Conservation (phyloP, 2,888 invertebrate species). For the Drosophila anomalata region DNA sequence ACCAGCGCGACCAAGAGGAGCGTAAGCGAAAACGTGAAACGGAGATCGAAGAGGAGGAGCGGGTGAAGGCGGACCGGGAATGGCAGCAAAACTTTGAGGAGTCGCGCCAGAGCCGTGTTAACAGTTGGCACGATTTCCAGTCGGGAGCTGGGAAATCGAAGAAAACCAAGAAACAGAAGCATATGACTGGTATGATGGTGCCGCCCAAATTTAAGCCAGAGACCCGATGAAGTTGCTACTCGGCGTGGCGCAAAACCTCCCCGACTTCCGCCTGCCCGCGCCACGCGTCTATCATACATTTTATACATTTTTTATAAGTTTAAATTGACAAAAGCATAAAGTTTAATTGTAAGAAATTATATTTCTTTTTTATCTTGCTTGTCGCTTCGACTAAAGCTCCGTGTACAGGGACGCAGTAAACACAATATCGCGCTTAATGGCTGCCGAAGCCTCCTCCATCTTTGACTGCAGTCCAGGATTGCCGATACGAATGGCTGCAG, state of each 20-base stretch:
- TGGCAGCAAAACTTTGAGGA: slow-evolving; percentile 99
- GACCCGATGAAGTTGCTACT: slow-evolving; percentile 87
- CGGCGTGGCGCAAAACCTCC: slow-evolving; percentile 15
- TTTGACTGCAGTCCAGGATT: slow-evolving; percentile 95
- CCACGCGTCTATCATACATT: slow-evolving; percentile 42
- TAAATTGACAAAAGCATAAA: slow-evolving; percentile 69
- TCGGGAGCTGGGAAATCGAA: slow-evolving; percentile 86
- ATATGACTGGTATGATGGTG: slow-evolving; percentile 90
- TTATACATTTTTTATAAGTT: slow-evolving; percentile 78
- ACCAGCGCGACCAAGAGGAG: slow-evolving; percentile 95
- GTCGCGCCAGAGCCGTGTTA: slow-evolving; percentile 95
- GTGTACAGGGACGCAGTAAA: slow-evolving; percentile 98
- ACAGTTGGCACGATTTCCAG: slow-evolving; percentile 96
- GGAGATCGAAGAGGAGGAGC: slow-evolving; percentile 96
- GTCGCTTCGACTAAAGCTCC: slow-evolving; percentile 60
- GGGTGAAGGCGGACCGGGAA: slow-evolving; percentile 94
- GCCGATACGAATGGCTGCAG: slow-evolving; percentile 96
- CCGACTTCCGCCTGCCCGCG: slow-evolving; percentile 37
- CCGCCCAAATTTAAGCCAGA: slow-evolving; percentile 97
- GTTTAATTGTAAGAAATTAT: slow-evolving; percentile 56
- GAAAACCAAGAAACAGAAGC: slow-evolving; percentile 91
- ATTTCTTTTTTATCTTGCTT: slow-evolving; percentile 18
- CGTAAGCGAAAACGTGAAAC: slow-evolving; percentile 96
- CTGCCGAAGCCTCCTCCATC: slow-evolving; percentile 96
- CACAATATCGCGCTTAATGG: slow-evolving; percentile 98